Evolutionary conservation across 1,140 invertebrate species (phyloP).

Genomic region (Bilobella aurantiaca): DNA sequence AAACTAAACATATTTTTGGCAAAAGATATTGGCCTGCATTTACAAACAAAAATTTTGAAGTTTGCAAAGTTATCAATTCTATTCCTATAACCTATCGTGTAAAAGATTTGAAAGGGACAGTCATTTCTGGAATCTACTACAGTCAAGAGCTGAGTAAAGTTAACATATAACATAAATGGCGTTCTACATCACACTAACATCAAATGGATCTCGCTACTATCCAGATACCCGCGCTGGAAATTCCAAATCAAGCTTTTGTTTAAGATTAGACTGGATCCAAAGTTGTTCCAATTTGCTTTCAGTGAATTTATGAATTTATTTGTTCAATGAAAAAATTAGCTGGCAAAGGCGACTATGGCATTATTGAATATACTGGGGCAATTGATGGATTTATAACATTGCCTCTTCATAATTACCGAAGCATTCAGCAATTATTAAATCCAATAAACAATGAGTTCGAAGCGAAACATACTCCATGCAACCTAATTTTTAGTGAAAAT

Average conservation of each 20-base stretch:
- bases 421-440: not conserved
- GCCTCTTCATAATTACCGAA: not conserved
- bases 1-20: slow-evolving; percentile 3
- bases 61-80: not conserved
- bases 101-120: not conserved
- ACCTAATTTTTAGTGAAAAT: not conserved
- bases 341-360: not conserved
- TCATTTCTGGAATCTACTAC: not conserved
- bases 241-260: not conserved
- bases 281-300: not conserved
- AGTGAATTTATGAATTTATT: not conserved
- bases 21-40: not conserved
- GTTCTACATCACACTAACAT: not conserved
- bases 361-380: not conserved
- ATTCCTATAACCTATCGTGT: not conserved
- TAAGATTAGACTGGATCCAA: not conserved
- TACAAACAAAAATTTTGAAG: not conserved
- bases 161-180: not conserved
- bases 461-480: not conserved
- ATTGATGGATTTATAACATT: not conserved
- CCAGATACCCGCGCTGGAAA: not conserved
- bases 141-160: slow-evolving; percentile 11
- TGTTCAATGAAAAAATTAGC: not conserved
- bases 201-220: not conserved
- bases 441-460: not conserved